Conservation (phyloP, 2,113 vertebrate genomes). For the Erpornis zantholeuca region DNA sequence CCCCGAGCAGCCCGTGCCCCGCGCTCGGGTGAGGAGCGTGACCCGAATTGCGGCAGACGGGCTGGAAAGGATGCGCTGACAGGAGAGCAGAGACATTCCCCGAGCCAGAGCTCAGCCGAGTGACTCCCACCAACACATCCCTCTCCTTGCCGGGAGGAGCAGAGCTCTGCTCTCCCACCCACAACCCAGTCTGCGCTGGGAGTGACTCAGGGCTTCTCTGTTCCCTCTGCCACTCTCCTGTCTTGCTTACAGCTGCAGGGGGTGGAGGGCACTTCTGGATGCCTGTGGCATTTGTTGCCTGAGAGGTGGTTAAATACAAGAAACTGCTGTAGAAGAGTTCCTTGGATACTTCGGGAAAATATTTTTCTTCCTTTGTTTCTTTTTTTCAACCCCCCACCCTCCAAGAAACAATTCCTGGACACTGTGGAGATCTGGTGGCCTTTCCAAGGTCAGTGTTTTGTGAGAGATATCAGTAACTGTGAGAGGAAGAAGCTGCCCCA, state of each 20-base stretch:
- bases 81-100: neutral
- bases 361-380: too few relatives aligned
- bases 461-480: neutral
- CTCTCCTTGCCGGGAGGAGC: neutral
- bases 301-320: neutral
- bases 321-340: neutral
- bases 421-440: neutral
- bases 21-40: neutral
- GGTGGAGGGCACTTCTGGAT: neutral
- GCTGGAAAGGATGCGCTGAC: neutral
- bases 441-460: neutral
- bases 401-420: neutral
- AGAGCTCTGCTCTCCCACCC: neutral
- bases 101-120: neutral
- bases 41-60: neutral
- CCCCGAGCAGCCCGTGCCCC: neutral
- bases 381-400: accelerated
- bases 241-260: accelerated
- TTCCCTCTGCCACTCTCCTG: neutral
- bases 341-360: neutral
- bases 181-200: accelerated
- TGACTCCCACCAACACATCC: accelerated
- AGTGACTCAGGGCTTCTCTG: neutral
- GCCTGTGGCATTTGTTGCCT: neutral
- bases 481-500: neutral